Conservation (phyloP, 1,140 invertebrate species). For the Trichonephila inaurata region DNA sequence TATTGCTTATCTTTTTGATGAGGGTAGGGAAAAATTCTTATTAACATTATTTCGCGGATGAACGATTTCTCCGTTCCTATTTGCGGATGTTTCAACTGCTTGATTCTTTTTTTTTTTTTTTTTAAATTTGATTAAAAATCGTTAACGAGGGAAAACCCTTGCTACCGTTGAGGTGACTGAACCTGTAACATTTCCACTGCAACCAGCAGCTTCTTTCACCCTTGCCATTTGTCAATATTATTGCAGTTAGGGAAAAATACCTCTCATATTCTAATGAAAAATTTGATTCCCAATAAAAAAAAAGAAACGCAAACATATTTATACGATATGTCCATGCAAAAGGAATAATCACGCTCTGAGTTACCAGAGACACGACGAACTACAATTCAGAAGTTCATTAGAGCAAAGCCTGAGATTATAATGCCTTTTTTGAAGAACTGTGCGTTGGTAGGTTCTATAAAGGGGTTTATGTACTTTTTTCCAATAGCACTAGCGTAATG, state of each 20-base stretch:
- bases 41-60: not conserved
- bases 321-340: too few species aligned
- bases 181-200: not conserved
- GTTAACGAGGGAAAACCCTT: not conserved
- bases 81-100: not conserved
- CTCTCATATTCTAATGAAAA: too few species aligned
- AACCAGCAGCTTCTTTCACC: not conserved
- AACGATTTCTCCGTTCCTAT: not conserved
- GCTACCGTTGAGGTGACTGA: not conserved
- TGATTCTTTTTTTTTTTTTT: not conserved
- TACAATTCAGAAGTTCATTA: not conserved
- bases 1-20: not conserved
- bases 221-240: not conserved
- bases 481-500: not conserved
- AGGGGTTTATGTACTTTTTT: conserved; percentile 18
- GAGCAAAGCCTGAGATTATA: not conserved
- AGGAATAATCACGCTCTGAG: not conserved
- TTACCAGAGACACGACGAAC: not conserved
- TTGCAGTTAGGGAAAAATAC: not conserved
- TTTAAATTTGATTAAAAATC: not conserved
- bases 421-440: not conserved
- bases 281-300: too few species aligned
- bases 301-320: too few species aligned
- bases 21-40: not conserved
- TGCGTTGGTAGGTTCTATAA: conserved; percentile 8